A percentile compares a stretch with the other conserved stretches of the same genome.
Conservation (phyloP, 1,140 invertebrate species). For the Zaprionus ghesquierei region DNA sequence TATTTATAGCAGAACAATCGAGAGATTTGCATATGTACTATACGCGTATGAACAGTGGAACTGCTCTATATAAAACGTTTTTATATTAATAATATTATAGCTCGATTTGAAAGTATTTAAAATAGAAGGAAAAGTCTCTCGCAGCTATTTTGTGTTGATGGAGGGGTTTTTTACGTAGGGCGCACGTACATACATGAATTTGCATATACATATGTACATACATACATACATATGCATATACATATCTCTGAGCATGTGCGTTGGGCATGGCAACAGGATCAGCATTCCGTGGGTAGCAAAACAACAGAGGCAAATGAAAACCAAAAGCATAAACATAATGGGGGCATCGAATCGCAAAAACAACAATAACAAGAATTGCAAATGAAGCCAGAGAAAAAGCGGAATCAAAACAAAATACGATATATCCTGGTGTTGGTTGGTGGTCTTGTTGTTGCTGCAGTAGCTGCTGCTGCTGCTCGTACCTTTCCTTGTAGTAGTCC, state of each 20-base stretch:
- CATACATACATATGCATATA: constrained; percentile 12
- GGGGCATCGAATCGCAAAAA: constrained; percentile 36
- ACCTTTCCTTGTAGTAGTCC: constrained; percentile 84
- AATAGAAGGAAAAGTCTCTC: neutral
- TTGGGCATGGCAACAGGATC: constrained; percentile 72
- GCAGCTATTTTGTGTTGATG: neutral
- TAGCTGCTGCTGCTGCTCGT: constrained; percentile 3
- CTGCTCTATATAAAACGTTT: neutral
- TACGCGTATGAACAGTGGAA: neutral
- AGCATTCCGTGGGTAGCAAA: constrained; percentile 16
- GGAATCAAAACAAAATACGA: constrained; percentile 68
- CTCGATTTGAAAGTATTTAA: neutral
- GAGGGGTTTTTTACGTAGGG: neutral
- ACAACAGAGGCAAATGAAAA: constrained; percentile 10
- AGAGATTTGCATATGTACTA: constrained; percentile 26
- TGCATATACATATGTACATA: neutral
- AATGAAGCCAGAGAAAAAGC: constrained; percentile 28
- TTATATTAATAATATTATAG: neutral
- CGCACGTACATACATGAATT: neutral
- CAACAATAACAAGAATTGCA: constrained; percentile 42
- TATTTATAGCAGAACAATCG: constrained; percentile 39
- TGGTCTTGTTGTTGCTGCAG: constrained; percentile 11
- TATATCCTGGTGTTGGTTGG: neutral
- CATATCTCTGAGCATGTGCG: constrained; percentile 29
- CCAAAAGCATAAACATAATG: constrained; percentile 51